A percentile compares a stretch with the other conserved stretches of the same genome.
These are phyloP conservation scores for Drosophila tristis DNA, from an alignment of 1,140 invertebrate genomes.

Conservation along the genomic window DNA sequence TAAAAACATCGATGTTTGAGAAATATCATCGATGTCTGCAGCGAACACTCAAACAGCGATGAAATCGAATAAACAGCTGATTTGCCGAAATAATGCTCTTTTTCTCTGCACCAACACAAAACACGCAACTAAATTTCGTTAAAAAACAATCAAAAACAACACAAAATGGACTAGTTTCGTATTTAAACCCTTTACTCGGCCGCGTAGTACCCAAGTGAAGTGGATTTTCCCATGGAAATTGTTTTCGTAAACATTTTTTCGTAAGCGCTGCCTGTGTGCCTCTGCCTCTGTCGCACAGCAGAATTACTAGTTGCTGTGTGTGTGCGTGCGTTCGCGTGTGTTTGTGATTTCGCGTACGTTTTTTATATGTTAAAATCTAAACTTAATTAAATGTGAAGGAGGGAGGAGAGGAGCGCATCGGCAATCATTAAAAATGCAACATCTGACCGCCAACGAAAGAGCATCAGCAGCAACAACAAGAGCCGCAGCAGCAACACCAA, in stretches of 20 bases:
- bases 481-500: conserved; percentile 43
- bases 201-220: conserved; percentile 41
- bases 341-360: conserved; percentile 63
- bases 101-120: conserved; percentile 48
- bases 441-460: conserved; percentile 38
- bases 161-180: conserved; percentile 33
- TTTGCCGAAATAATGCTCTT: no score
- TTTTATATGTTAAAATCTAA: conserved; percentile 51
- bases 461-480: conserved; percentile 45
- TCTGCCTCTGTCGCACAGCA: conserved; percentile 53
- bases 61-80: neutral
- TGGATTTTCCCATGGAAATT: conserved; percentile 60
- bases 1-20: no score
- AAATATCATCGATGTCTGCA: no score
- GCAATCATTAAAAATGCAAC: conserved; percentile 30
- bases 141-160: conserved; percentile 40
- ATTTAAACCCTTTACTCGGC: conserved; percentile 34
- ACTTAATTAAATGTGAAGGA: conserved; percentile 38
- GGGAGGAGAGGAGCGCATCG: conserved; percentile 15
- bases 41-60: no score
- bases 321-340: conserved; percentile 48
- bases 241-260: conserved; percentile 57
- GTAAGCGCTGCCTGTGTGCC: conserved; percentile 62
- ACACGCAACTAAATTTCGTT: conserved; percentile 52
- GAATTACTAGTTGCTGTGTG: conserved; percentile 80